These are phyloP conservation scores for Xestobium rufovillosum DNA, from an alignment of 2,888 invertebrate genomes.

Conservation along the genomic window DNA sequence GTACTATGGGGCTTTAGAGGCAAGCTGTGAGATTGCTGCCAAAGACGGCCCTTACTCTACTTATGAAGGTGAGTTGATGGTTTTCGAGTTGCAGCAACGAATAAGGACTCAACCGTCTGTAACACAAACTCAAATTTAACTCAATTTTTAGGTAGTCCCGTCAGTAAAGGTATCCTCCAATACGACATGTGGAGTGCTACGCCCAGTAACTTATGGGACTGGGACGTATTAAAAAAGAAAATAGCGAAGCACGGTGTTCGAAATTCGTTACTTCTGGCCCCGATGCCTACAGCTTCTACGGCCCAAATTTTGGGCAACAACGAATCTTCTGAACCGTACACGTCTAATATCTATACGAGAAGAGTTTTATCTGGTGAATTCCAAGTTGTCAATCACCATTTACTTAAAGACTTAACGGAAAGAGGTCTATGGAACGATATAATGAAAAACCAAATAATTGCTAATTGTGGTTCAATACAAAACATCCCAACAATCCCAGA, in stretches of 20 bases:
- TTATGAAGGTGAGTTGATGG: no score
- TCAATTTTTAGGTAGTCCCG: no score
- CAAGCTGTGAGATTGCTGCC: slow-evolving; percentile 89
- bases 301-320: slow-evolving; percentile 99
- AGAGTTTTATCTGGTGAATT: slow-evolving; percentile 95
- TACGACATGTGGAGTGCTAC: slow-evolving; percentile 96
- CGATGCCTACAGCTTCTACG: slow-evolving; percentile 99
- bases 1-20: slow-evolving; percentile 94
- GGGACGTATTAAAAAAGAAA: slow-evolving; percentile 72
- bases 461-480: slow-evolving; percentile 88
- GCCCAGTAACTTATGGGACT: slow-evolving; percentile 84
- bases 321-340: slow-evolving; percentile 97
- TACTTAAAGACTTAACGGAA: slow-evolving; percentile 88
- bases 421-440: slow-evolving; percentile 87
- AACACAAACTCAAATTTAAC: no score
- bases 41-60: slow-evolving; percentile 81
- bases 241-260: slow-evolving; percentile 85
- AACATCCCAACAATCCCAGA: slow-evolving; percentile 76
- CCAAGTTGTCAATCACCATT: slow-evolving; percentile 92
- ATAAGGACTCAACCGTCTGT: no score
- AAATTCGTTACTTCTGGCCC: slow-evolving; percentile 84
- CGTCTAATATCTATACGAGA: slow-evolving; percentile 92
- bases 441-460: slow-evolving; percentile 91
- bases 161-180: slow-evolving; percentile 91
- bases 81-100: no score